Conservation (phyloP, 2,113 vertebrate species). For the Charina bottae region DNA sequence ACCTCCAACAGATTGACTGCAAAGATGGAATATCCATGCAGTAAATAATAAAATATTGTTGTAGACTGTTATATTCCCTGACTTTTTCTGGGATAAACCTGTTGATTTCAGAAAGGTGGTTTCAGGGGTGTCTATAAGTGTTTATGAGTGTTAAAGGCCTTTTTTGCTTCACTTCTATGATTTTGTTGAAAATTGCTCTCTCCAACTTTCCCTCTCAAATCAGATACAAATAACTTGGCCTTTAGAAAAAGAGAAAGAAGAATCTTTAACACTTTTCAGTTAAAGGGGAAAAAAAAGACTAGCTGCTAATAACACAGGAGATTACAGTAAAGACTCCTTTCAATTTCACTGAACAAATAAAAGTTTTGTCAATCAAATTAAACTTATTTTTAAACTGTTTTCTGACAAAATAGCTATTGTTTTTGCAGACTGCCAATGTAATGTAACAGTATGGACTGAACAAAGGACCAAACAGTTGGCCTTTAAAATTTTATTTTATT, state of each 20-base stretch:
- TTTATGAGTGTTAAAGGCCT: neutral
- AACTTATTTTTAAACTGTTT: slow-evolving; percentile 62
- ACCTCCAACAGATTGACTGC: neutral
- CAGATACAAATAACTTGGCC: neutral
- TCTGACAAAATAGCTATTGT: slow-evolving; percentile 45
- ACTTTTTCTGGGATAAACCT: neutral
- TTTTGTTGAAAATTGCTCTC: neutral
- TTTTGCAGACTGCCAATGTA: slow-evolving; percentile 54
- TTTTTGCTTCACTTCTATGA: neutral
- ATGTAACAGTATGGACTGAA: slow-evolving; percentile 54
- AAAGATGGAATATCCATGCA: neutral
- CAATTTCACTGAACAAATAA: slow-evolving; percentile 53
- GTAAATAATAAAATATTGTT: neutral
- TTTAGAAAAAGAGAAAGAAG: neutral
- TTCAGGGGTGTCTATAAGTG: neutral
- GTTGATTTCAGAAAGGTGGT: neutral
- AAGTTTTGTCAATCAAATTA: slow-evolving; percentile 59
- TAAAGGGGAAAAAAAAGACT: neutral
- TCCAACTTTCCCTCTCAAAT: neutral
- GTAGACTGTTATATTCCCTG: neutral
- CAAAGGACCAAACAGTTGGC: slow-evolving; percentile 45
- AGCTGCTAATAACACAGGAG: neutral
- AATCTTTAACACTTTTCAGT: neutral
- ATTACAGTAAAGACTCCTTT: slow-evolving; percentile 31
- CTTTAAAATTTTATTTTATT: neutral